Conservation (phyloP, 1,140 invertebrate genomes). For the Drosophila chauvacae region DNA sequence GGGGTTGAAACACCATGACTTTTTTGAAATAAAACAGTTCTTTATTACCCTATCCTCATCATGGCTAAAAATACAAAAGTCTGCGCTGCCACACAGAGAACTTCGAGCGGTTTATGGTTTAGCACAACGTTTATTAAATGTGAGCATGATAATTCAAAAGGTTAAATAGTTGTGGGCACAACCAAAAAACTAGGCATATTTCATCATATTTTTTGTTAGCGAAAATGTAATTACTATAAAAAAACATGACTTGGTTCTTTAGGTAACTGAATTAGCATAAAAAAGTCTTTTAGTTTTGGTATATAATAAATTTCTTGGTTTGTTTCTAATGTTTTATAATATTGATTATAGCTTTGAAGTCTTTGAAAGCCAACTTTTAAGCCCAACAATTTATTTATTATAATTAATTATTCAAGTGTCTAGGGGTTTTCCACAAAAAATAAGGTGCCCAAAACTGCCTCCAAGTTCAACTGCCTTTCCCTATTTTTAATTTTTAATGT, state of each 20-base stretch:
- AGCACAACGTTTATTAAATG: neutral
- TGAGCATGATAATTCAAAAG: slow-evolving; percentile 16
- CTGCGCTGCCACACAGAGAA: neutral
- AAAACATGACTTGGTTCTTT: neutral
- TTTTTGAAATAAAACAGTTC: neutral
- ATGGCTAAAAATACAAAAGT: neutral
- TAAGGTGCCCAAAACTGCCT: neutral
- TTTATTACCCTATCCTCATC: slow-evolving; percentile 1
- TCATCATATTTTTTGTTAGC: neutral
- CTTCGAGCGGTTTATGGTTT: neutral
- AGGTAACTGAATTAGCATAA: neutral
- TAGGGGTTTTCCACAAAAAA: no score
- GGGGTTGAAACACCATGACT: slow-evolving; percentile 2
- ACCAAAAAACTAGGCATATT: neutral
- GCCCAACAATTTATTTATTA: neutral
- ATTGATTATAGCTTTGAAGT: neutral
- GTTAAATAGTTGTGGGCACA: neutral
- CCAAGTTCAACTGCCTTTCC: slow-evolving; percentile 13
- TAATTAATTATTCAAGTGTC: neutral
- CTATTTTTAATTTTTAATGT: neutral
- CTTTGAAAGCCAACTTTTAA: neutral
- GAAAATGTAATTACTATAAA: neutral
- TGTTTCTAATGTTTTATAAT: neutral
- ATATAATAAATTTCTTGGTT: neutral
- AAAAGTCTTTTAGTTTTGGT: neutral